Percentiles rank a stretch among this genome's conserved stretches.
phyloP scores from a whole-genome alignment of 2,888 invertebrate genomes.

The Chalcosyrphus nemorum region DNA sequence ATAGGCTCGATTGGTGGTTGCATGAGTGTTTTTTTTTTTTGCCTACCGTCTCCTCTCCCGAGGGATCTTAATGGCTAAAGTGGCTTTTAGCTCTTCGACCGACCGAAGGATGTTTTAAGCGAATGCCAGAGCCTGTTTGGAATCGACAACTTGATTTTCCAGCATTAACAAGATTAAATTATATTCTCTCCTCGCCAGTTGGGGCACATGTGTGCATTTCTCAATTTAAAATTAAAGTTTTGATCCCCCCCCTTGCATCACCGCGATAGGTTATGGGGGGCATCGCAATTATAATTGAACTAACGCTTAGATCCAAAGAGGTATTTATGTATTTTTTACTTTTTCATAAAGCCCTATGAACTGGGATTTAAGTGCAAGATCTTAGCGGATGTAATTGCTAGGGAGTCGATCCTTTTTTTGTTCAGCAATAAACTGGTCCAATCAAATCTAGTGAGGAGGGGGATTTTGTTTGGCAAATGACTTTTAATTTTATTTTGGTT shows the following conservation, averaged over 20 bases:
- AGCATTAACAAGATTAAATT: slow-evolving; percentile 82
- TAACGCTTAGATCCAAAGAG: slow-evolving; percentile 8
- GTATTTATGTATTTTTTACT: slow-evolving; percentile 31
- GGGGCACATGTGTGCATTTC: slow-evolving; percentile 64
- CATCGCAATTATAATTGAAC: slow-evolving; percentile 62
- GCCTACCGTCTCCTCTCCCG: slow-evolving; percentile 10
- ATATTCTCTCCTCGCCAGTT: slow-evolving; percentile 51
- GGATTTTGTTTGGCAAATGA: slow-evolving; percentile 8
- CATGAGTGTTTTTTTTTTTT: background rate
- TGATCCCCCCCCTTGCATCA: background rate
- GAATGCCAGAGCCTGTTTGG: slow-evolving; percentile 64
- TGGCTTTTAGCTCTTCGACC: slow-evolving; percentile 40
- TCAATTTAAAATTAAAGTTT: slow-evolving; percentile 67
- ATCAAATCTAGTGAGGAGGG: slow-evolving; percentile 24
- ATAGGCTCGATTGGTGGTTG: slow-evolving; percentile 46
- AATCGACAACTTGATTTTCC: slow-evolving; percentile 82
- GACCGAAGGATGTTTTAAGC: slow-evolving; percentile 10
- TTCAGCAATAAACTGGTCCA: slow-evolving; percentile 61
- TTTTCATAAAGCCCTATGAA: slow-evolving; percentile 26
- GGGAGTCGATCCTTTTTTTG: slow-evolving; percentile 38
- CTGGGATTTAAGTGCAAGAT: slow-evolving; percentile 28
- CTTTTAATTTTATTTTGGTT: background rate
- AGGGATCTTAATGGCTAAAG: slow-evolving; percentile 63
- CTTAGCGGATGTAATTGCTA: slow-evolving; percentile 33
- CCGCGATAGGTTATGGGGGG: background rate